These are phyloP conservation scores for Heliconius ethilla DNA, from an alignment of 2,888 invertebrate species.

Conservation along the genomic window DNA sequence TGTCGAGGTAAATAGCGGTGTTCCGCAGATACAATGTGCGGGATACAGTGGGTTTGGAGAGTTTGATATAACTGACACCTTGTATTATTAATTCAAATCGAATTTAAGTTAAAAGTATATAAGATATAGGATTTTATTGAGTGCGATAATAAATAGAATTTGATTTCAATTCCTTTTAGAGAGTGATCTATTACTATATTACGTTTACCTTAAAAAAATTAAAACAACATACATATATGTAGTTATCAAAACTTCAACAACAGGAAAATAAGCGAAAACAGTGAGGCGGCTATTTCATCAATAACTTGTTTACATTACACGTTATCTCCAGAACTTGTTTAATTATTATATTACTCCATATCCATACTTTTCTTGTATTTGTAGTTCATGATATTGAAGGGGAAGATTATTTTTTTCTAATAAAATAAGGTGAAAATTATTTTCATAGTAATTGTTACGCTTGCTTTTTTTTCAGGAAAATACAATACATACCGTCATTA, in stretches of 20 bases:
- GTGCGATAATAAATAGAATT: no score
- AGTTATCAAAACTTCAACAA: conserved; percentile 4
- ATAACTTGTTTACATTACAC: conserved; percentile 17
- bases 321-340: conserved; percentile 11
- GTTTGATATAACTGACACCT: no score
- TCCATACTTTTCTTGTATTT: neutral
- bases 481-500: no score
- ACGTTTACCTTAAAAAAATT: neutral
- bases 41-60: no score
- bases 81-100: no score
- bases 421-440: no score
- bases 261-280: conserved; percentile 13
- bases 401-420: neutral
- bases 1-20: no score
- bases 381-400: neutral
- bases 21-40: no score
- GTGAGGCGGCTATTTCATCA: conserved; percentile 2
- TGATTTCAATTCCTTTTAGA: neutral
- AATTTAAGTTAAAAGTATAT: no score
- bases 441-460: no score
- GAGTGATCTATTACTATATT: neutral
- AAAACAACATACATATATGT: neutral
- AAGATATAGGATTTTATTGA: no score
- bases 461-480: no score
- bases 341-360: neutral